Evolutionary conservation across 2,888 invertebrate genomes (phyloP).

Genomic region (Chrysolina oricalcia): DNA sequence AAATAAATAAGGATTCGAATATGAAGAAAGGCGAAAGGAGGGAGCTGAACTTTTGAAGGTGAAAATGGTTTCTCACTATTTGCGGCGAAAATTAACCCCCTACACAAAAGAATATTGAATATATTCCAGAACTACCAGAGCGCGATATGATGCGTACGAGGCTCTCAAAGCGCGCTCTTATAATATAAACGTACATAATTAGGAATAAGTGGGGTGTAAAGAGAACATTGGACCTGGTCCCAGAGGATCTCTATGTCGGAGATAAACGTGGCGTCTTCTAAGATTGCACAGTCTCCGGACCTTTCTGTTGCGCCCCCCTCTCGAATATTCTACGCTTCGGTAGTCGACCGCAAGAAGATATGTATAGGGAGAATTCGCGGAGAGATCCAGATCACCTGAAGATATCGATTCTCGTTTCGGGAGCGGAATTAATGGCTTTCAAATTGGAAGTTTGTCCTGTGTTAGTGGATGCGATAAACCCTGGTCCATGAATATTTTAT

Average conservation of each 20-base stretch:
- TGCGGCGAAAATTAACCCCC: no score
- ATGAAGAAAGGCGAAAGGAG: no score
- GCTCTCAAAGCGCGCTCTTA: constrained; percentile 48
- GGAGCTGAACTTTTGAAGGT: no score
- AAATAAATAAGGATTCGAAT: no score
- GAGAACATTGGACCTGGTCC: constrained; percentile 66
- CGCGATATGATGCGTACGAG: constrained; percentile 32
- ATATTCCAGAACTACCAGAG: constrained; percentile 42
- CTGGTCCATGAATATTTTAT: constrained; percentile 8
- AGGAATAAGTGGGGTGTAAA: constrained; percentile 70
- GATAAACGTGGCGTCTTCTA: constrained; percentile 61
- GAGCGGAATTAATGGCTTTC: constrained; percentile 38
- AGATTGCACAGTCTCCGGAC: constrained; percentile 57
- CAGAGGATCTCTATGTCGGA: constrained; percentile 64
- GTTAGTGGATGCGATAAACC: constrained; percentile 35
- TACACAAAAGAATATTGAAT: constrained; percentile 29
- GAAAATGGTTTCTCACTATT: no score
- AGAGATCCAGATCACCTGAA: constrained; percentile 40
- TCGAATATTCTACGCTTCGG: constrained; percentile 50
- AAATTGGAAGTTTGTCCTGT: constrained; percentile 40
- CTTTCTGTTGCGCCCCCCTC: constrained; percentile 51
- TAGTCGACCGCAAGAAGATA: constrained; percentile 45
- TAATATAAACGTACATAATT: constrained; percentile 66
- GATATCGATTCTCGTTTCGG: constrained; percentile 43
- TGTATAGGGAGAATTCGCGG: constrained; percentile 44